These are phyloP conservation scores for Chloropsis hardwickii DNA, from an alignment of 2,113 vertebrate species.

Conservation along the genomic window DNA sequence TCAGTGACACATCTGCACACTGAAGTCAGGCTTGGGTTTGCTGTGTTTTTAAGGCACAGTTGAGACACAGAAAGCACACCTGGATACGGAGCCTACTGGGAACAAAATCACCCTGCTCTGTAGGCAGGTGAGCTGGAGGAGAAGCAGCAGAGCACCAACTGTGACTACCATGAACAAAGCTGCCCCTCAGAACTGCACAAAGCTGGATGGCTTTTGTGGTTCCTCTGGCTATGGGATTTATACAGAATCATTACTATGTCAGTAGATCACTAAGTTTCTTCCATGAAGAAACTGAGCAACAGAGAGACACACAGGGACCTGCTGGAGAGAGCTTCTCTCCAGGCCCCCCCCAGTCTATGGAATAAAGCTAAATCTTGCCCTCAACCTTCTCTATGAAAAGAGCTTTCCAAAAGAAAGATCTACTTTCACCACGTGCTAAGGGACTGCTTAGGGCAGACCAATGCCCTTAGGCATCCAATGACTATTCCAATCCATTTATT, in stretches of 20 bases:
- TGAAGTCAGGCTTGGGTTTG: background rate
- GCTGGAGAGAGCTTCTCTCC: background rate
- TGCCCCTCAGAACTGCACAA: background rate
- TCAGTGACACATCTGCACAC: background rate
- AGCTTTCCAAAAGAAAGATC: background rate
- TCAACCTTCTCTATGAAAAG: background rate
- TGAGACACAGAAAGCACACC: background rate
- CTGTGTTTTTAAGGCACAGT: background rate
- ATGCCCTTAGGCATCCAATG: background rate
- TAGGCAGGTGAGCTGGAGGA: background rate
- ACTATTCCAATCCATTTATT: background rate
- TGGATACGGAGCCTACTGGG: background rate
- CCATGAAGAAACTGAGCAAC: background rate
- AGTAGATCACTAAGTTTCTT: background rate
- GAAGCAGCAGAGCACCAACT: background rate
- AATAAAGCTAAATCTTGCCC: background rate
- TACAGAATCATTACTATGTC: no score
- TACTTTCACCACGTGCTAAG: background rate
- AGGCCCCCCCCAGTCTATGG: rapidly evolving
- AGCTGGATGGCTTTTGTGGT: background rate
- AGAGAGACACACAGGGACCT: background rate
- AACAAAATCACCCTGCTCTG: background rate
- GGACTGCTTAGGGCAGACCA: background rate
- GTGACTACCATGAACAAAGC: background rate
- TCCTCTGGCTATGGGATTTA: background rate